Evolutionary conservation across 2,888 invertebrate species (phyloP).

Genomic region (Nezara viridula): DNA sequence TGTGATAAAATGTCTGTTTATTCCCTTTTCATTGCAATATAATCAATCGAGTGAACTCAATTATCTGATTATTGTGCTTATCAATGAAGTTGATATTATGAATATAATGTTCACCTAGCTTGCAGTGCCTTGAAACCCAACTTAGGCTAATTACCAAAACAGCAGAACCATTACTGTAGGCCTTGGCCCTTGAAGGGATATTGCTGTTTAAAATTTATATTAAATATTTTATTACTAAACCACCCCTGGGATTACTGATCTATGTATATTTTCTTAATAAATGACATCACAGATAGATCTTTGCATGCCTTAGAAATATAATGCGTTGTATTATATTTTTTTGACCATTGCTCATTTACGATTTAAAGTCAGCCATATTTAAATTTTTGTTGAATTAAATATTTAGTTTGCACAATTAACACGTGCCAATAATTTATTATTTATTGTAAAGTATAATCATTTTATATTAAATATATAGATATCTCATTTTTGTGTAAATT

Average conservation of each 20-base stretch:
- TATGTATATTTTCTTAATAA: conserved; percentile 9
- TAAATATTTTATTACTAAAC: neutral
- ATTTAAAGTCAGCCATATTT: conserved; percentile 54
- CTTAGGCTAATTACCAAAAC: neutral
- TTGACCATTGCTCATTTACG: conserved; percentile 52
- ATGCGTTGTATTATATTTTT: conserved; percentile 37
- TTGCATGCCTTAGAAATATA: conserved; percentile 11
- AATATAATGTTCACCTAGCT: neutral
- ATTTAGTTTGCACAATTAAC: conserved; percentile 46
- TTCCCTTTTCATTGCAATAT: neutral
- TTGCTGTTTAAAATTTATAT: neutral
- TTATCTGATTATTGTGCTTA: neutral
- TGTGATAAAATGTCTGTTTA: neutral
- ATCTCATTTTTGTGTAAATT: conserved; percentile 40
- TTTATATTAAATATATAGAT: conserved; percentile 48
- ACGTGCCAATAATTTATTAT: conserved; percentile 57
- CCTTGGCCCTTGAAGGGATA: neutral
- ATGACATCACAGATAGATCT: conserved; percentile 18
- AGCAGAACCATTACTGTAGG: neutral
- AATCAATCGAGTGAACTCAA: neutral
- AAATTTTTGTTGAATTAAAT: conserved; percentile 34
- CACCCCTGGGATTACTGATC: neutral
- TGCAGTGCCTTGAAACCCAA: neutral
- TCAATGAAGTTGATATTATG: neutral
- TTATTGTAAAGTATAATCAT: conserved; percentile 55